Conservation (phyloP, 2,113 vertebrate genomes). For the Pelobates fuscus region DNA sequence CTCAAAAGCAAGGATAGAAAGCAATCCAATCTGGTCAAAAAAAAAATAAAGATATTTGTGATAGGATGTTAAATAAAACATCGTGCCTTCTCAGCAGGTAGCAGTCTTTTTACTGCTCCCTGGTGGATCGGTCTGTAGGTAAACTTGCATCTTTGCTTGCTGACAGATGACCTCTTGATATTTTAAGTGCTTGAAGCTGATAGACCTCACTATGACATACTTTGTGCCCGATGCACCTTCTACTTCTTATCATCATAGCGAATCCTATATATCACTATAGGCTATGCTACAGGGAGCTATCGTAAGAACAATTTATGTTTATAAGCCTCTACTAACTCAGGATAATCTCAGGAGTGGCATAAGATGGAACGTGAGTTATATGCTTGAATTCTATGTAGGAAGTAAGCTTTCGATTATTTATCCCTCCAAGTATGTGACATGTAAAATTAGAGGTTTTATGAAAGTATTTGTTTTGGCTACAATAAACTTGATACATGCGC, state of each 20-base stretch:
- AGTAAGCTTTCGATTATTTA: slow-evolving; percentile 41
- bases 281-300: slow-evolving; percentile 40
- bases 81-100: slow-evolving; percentile 61
- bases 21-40: slow-evolving; percentile 50
- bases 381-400: slow-evolving; percentile 2
- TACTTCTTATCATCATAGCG: slow-evolving; percentile 42
- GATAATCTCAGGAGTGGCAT: slow-evolving; percentile 38
- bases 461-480: slow-evolving; percentile 3
- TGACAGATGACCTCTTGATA: slow-evolving; percentile 66
- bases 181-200: slow-evolving; percentile 62
- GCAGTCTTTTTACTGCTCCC: slow-evolving; percentile 62
- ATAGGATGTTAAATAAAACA: slow-evolving; percentile 68
- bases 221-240: slow-evolving; percentile 43
- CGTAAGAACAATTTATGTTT: slow-evolving; percentile 46
- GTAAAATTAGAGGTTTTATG: slow-evolving; percentile 22
- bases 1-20: slow-evolving; percentile 49
- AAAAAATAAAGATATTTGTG: slow-evolving; percentile 61
- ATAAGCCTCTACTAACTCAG: slow-evolving; percentile 32
- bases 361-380: slow-evolving; percentile 33
- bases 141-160: slow-evolving; percentile 65
- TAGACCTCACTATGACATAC: slow-evolving; percentile 57
- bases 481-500: not conserved
- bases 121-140: slow-evolving; percentile 62
- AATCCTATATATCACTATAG: slow-evolving; percentile 42
- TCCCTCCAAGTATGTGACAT: slow-evolving; percentile 3